Evolutionary conservation across 2,888 invertebrate species (phyloP), one percentile per base, ranked within the genome.

Genomic region (Falcaria lacertinaria): DNA sequence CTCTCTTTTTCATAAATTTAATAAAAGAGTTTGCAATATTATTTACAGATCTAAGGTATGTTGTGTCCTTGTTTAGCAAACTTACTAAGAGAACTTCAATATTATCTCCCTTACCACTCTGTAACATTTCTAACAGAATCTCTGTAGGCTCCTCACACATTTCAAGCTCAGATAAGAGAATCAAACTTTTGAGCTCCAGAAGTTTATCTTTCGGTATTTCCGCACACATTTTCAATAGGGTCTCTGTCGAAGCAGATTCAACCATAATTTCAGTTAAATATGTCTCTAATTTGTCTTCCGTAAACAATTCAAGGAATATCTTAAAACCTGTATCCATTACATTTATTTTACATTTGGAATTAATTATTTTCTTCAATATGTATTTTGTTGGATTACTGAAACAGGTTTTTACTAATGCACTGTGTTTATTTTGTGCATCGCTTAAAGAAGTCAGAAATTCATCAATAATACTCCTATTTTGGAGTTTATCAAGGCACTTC

Each of bases 401-500:
- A 57, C 80, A 84, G 33, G 50, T 63, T 64, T 78, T 79, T 1
- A 85, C 35, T 4, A 72, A 51, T 37, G 45, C 44, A 43, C 59
- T 58, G 15, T 71, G 63, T n/a, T 48, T 46, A 43, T 73, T 60
- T 42, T 73, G 56, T 6, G 51, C 46, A 40, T 54, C 64, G 44
- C 69, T 68, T 1, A 88, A 45, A 11, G 61, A 54, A 4, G 65
- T 54, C 14, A 89, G 47, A 59, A 91, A 91, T 35, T 84, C 76
- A 33, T 85, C 74, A 33, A 90, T 74, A 25, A 80, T 56, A 36
- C 70, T 66, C 22, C 74, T 75, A 47, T 83, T 83, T 46, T 85
- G 78, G 22, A 92, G 74, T 59, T 80, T 87, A 39, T 73, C 68
- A 5, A 91, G 66, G 44, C 87, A 78, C 49, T 84, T 87, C 67